phyloP scores from a whole-genome alignment of 2,797 vertebrate species.

The Hydrocynus forskahlii region DNA sequence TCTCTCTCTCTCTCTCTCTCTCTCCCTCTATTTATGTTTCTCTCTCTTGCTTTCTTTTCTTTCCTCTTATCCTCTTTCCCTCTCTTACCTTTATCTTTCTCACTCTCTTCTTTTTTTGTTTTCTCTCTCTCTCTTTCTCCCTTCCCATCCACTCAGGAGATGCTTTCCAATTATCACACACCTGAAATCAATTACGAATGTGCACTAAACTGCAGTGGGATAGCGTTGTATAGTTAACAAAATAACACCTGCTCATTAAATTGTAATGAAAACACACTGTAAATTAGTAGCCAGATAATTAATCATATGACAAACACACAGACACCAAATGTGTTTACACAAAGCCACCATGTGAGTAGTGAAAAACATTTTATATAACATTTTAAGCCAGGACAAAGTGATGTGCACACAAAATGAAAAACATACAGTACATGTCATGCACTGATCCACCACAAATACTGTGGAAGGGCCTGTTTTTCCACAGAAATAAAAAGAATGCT shows the following conservation, averaged over 20 bases:
- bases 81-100: not conserved
- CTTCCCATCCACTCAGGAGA: not conserved
- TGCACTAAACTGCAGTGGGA: not conserved
- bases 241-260: not conserved
- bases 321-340: not conserved
- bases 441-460: not conserved
- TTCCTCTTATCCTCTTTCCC: too few relatives aligned
- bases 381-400: too few relatives aligned
- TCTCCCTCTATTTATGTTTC: not conserved
- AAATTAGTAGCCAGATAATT: not conserved
- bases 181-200: constrained; percentile 48
- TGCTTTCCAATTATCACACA: constrained; percentile 45
- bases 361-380: not conserved
- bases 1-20: too few relatives aligned
- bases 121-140: constrained; percentile 1
- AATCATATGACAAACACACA: not conserved
- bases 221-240: constrained; percentile 6
- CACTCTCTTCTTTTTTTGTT: not conserved
- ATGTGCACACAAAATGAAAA: too few relatives aligned
- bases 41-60: not conserved
- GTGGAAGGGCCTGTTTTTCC: not conserved
- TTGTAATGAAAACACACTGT: constrained; percentile 20
- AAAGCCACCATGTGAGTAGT: not conserved
- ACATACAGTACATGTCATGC: not conserved
- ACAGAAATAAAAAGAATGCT: not conserved